Evolutionary conservation across 2,888 invertebrate species (phyloP), one percentile per base, ranked within the genome.

Genomic region (Herminia tarsipennalis): DNA sequence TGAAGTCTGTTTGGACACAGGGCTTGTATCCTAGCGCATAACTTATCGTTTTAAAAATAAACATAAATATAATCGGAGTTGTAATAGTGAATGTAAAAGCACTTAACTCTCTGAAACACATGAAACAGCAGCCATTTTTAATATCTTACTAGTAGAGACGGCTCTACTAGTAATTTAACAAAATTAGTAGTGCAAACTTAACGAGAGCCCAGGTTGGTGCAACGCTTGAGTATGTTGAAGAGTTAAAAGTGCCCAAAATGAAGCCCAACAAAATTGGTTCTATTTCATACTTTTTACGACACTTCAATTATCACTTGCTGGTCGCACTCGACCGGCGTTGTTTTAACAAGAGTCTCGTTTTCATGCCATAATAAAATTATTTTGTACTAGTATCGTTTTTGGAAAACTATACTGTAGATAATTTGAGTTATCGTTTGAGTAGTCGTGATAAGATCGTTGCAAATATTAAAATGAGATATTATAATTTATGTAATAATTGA

Each of bases 291-390:
- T 17, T 30, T 30, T 30, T 17, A 16, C 17, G 17, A 30, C 18
- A 42, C 62, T 57, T 24, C 10, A 56, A 56, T 50, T 29, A 57
- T 36, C 29, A 34, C 29, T 24, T 39, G 21, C 14, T 27, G 16
- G 20, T 14, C 22, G 28, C 14, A 22, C 22, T 27, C 34, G 25
- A 17, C 8, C 6, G n/a, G 22, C 4, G 29, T 22, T 33, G 42
- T 41, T 54, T 25, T 13, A 27, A 37, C 14, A 20, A 12, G 28
- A 41, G 14, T 21, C 24, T 35, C 14, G 12, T 25, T 5, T 21
- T 13, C 13, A 17, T 30, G 1, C 3, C 4, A 10, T 12, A 17
- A 9, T 8, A 24, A 34, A 16, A 18, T 21, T 21, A 38, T 16
- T 20, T 8, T 30, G 30, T 9, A 2, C 9, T 5, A 30, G 9